Evolutionary conservation across 2,113 vertebrate species (phyloP), one percentile per base, ranked within the genome.

Genomic region (Myrmecobius fasciatus): DNA sequence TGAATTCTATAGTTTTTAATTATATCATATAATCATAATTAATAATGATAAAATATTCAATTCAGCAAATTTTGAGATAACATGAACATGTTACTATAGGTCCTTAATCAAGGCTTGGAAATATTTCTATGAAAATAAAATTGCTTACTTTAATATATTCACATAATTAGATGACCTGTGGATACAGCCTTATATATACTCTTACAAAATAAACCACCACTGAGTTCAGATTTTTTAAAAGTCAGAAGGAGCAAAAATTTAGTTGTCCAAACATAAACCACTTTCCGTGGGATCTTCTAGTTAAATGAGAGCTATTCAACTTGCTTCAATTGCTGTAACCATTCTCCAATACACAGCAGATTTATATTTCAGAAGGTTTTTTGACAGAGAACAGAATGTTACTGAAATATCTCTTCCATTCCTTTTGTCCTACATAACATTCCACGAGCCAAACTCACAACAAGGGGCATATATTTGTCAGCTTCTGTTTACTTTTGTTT

Each of bases 351-450:
- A 96, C 97, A 94, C 97, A 97, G 96, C 96, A 98, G 97, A 97
- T 98, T 98, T 98, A 98, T 98, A 97, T 98, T 98, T 98, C 97
- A 97, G 97, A 98, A 97, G 96, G 97, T 97, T 3, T 83, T 2
- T 0, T 2, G 91, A 75, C 95, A 95, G 96, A 98, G 97, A 97
- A 97, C 96, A 98, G 97, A 98, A 97, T 97, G 52, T 95, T 97
- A 97, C 98, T 98, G 97, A 98, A 98, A 98, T 93, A 93, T 97
- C 98, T 98, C 98, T 97, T 95, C 98, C 98, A 97, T 98, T 98
- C 98, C 98, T 97, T 60, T 96, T 97, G 97, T 98, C 96, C 98
- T 98, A 98, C 94, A 94, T 97, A 98, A 98, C 98, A 97, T 97
- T 98, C 97, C 97, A 95, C 3, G 97, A 97, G 96, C 95, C 96